These are phyloP conservation scores for Aporophyla lueneburgensis DNA, from an alignment of 2,888 invertebrate species.

Conservation along the genomic window DNA sequence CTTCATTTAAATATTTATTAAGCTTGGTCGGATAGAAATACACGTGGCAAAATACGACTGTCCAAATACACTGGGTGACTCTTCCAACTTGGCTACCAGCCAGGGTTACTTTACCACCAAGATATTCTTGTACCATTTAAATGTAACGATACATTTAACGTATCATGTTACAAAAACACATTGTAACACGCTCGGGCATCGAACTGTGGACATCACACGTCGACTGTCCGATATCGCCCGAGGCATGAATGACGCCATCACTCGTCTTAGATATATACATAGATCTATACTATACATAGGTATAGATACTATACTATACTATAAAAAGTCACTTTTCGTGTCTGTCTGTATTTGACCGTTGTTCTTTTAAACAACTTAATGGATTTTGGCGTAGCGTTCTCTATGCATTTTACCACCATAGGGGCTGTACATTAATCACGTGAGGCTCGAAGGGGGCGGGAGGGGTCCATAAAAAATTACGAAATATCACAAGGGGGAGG, in stretches of 20 bases:
- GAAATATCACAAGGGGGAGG: too few species aligned
- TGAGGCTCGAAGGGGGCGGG: too few species aligned
- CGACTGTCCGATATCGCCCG: constrained; percentile 48
- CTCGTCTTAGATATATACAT: constrained; percentile 3
- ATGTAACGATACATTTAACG: constrained; percentile 57
- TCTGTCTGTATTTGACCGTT: neutral
- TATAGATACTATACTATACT: too few species aligned
- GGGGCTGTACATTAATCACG: too few species aligned
- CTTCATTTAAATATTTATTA: neutral
- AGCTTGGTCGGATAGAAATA: neutral
- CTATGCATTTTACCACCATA: too few species aligned
- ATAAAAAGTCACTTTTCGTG: neutral
- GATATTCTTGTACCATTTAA: constrained; percentile 51
- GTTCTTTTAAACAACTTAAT: neutral
- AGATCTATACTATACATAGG: too few species aligned
- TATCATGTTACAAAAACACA: constrained; percentile 56
- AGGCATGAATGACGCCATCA: constrained; percentile 41
- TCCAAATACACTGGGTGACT: constrained; percentile 18
- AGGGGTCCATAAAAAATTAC: too few species aligned
- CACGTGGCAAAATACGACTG: neutral
- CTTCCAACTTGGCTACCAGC: constrained; percentile 30
- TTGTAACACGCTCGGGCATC: constrained; percentile 59
- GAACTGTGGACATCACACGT: constrained; percentile 57
- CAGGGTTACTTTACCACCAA: constrained; percentile 47
- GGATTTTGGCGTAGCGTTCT: neutral